Evolutionary conservation across 2,888 invertebrate species (phyloP).

Genomic region (Noctua janthina): DNA sequence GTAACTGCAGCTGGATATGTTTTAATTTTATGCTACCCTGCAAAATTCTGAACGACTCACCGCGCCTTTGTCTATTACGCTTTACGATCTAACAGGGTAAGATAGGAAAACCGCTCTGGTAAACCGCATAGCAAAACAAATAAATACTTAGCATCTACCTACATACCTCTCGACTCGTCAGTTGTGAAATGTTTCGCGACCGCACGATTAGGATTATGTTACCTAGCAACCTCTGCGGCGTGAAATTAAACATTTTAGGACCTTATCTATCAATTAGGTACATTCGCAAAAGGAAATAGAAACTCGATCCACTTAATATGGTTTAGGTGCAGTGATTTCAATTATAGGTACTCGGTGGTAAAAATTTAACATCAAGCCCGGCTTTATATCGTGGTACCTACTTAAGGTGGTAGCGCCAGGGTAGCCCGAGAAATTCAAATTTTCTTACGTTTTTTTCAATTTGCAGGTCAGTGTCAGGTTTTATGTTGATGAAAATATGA

Average conservation of each 20-base stretch:
- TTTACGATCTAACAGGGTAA: neutral
- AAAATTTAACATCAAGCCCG: too few relatives aligned
- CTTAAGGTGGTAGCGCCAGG: too few relatives aligned
- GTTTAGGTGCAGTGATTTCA: neutral
- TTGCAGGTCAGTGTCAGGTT: too few relatives aligned
- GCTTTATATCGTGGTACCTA: too few relatives aligned
- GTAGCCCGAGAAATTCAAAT: too few relatives aligned
- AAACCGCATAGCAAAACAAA: neutral
- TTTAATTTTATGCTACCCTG: neutral
- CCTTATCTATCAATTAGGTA: neutral
- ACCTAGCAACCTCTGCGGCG: neutral
- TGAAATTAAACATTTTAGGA: conserved; percentile 6
- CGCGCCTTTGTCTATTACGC: neutral
- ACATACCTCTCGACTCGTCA: neutral
- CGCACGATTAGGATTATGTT: neutral
- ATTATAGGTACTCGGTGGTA: too few relatives aligned
- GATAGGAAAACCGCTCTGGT: neutral
- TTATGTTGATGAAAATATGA: too few relatives aligned
- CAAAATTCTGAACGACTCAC: neutral
- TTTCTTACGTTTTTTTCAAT: too few relatives aligned
- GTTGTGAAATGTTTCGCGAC: conserved; percentile 9
- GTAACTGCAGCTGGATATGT: too few relatives aligned
- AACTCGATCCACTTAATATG: neutral
- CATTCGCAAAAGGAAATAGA: neutral
- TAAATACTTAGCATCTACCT: neutral